Conservation (phyloP, 2,113 vertebrate genomes). For the Heptranchias perlo region DNA sequence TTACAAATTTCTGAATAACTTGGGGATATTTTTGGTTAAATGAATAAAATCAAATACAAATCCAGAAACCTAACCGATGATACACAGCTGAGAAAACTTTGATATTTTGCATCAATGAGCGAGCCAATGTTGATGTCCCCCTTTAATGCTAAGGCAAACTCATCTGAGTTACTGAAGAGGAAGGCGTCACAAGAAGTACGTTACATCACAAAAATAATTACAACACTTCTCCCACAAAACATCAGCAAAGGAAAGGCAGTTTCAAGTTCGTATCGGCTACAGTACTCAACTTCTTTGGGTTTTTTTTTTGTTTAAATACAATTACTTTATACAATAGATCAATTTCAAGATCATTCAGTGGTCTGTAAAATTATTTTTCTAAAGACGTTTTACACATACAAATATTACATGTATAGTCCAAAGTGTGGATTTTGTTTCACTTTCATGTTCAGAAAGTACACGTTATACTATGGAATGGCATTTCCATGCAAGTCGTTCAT, state of each 20-base stretch:
- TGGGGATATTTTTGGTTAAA: not conserved
- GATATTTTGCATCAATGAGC: constrained; percentile 39
- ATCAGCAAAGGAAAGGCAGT: constrained; percentile 57
- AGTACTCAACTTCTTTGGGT: constrained; percentile 86
- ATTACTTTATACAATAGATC: constrained; percentile 36
- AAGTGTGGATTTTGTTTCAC: not conserved
- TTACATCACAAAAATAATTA: constrained; percentile 67
- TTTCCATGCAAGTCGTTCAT: not conserved
- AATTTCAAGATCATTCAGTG: constrained; percentile 29
- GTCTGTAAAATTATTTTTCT: not conserved
- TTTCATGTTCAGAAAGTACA: not conserved
- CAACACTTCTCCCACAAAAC: constrained; percentile 57
- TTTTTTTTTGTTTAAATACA: constrained; percentile 40
- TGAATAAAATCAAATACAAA: constrained; percentile 29
- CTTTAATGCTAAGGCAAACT: constrained; percentile 62
- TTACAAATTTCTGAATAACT: constrained; percentile 10
- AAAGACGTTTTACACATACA: not conserved
- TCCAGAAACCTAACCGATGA: not conserved
- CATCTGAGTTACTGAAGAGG: constrained; percentile 57
- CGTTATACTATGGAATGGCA: not conserved
- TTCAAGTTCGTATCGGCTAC: constrained; percentile 76
- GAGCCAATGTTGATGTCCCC: constrained; percentile 63
- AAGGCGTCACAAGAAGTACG: constrained; percentile 65
- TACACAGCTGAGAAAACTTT: not conserved
- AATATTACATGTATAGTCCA: not conserved